phyloP scores from a whole-genome alignment of 1,140 invertebrate species.

The Drosophila dunni region DNA sequence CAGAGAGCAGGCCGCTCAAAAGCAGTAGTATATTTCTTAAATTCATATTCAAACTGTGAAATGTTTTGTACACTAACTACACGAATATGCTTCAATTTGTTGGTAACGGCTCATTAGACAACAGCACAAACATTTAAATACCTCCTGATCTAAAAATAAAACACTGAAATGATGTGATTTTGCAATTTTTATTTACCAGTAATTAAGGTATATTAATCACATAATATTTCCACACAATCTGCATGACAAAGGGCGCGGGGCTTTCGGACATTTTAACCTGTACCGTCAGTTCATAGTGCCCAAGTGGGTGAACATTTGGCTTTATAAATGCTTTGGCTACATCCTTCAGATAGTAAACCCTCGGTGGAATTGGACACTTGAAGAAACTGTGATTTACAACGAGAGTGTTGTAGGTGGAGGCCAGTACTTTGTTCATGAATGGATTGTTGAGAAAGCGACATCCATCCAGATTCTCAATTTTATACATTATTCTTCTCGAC shows the following conservation, averaged over 20 bases:
- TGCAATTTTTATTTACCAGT: neutral
- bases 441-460: conserved; percentile 58
- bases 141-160: neutral
- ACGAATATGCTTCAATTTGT: neutral
- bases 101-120: neutral
- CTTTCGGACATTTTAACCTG: conserved; percentile 40
- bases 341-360: conserved; percentile 51
- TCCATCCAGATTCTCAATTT: conserved; percentile 49
- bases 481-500: conserved; percentile 55
- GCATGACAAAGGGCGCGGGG: conserved; percentile 52
- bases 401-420: conserved; percentile 33
- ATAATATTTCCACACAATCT: conserved; percentile 60
- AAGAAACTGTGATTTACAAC: conserved; percentile 58
- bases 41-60: neutral
- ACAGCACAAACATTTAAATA: too few species aligned
- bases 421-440: conserved; percentile 46
- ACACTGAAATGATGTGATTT: too few species aligned
- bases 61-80: neutral
- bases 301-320: conserved; percentile 44
- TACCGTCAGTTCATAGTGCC: conserved; percentile 53
- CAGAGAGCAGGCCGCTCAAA: neutral
- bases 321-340: conserved; percentile 29
- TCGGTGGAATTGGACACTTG: conserved; percentile 52
- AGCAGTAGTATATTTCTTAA: neutral
- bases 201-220: conserved; percentile 25